phyloP scores from a whole-genome alignment of 2,888 invertebrate species.

The Augiades crinisus region DNA sequence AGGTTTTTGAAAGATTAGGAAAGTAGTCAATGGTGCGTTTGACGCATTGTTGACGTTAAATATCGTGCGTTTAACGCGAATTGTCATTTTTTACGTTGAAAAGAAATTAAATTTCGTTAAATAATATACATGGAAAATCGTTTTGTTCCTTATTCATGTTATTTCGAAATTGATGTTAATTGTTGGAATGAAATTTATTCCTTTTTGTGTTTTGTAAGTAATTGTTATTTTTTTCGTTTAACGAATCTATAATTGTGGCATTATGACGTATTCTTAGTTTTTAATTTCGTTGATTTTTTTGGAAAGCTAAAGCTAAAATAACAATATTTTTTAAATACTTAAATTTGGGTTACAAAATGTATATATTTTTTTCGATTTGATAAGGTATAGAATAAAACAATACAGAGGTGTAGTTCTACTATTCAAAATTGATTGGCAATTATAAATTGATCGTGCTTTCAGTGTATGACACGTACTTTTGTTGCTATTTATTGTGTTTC shows the following conservation, averaged over 20 bases:
- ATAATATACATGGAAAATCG: background rate
- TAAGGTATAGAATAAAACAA: background rate
- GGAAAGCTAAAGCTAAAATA: background rate
- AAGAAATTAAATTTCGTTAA: constrained; percentile 19
- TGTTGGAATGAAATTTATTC: constrained; percentile 9
- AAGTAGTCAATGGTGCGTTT: constrained; percentile 21
- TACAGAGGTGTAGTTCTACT: background rate
- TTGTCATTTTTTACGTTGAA: constrained; percentile 2
- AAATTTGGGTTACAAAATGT: background rate
- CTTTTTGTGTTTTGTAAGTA: background rate
- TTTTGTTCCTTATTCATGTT: background rate
- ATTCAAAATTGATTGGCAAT: background rate
- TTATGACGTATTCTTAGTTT: constrained; percentile 3
- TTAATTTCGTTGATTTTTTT: constrained; percentile 2
- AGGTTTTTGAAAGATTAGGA: constrained; percentile 27
- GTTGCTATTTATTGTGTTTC: constrained; percentile 24
- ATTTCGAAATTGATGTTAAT: constrained; percentile 25
- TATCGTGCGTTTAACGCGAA: constrained; percentile 14
- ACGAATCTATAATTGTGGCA: constrained; percentile 3
- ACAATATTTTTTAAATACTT: background rate
- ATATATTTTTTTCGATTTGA: background rate
- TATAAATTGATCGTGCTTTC: constrained; percentile 22
- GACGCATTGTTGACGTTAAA: constrained; percentile 23
- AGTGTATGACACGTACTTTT: constrained; percentile 24
- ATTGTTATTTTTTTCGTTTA: constrained; percentile 12